Evolutionary conservation across 2,797 vertebrate genomes (phyloP).

Genomic region (Nyctibius grandis): DNA sequence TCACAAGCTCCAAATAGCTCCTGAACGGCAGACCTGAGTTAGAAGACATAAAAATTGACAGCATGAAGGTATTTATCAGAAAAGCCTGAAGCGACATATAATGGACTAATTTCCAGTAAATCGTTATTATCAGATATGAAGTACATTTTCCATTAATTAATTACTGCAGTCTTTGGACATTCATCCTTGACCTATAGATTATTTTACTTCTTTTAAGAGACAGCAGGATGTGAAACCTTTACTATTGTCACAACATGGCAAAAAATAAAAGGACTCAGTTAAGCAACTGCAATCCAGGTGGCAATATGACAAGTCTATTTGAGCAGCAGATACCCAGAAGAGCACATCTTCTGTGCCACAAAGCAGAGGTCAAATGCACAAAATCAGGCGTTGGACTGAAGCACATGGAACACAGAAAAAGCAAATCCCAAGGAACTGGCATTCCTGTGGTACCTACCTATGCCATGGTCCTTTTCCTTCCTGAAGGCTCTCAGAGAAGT

Average conservation of each 20-base stretch:
- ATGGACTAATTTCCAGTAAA: not conserved
- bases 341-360: not conserved
- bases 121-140: not conserved
- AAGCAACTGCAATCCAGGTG: not conserved
- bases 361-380: not conserved
- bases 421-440: not conserved
- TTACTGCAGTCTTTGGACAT: not conserved
- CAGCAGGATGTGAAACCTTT: not conserved
- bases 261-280: not conserved
- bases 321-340: not conserved
- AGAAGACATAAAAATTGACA: not conserved
- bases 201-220: not conserved
- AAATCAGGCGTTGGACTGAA: not conserved
- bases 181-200: not conserved
- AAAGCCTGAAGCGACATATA: not conserved
- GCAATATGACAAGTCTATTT: not conserved
- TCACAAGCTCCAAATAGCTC: not conserved
- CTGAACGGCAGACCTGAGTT: not conserved
- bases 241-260: not conserved
- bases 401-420: accelerated
- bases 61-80: not conserved
- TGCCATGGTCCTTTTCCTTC: not conserved
- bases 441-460: not conserved
- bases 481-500: not conserved
- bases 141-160: not conserved